Evolutionary conservation across 2,888 invertebrate genomes (phyloP), one percentile per base, ranked within the genome.

Genomic region (Alviniconcha strummeri): DNA sequence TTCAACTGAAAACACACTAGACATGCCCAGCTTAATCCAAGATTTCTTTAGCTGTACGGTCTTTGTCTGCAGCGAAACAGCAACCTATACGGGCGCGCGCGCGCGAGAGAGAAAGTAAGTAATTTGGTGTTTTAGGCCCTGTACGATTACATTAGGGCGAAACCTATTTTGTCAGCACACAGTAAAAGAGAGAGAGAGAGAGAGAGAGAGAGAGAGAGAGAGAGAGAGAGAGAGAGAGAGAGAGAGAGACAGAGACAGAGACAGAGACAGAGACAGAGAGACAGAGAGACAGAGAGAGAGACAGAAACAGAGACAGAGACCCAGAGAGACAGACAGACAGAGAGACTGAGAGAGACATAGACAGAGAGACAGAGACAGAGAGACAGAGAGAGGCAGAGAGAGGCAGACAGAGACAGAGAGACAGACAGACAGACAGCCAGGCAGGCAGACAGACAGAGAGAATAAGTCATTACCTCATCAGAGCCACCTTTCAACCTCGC

Each of bases 401-500:
- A 60, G 7, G 60, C 9, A 64, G 15, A 13, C 1, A 13, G 64
- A 64, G 15, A 64, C 64, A 9, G 9, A 15, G 64, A 64, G 15
- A 64, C 64, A 64, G 11, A 64, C 3, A 64, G 11, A 74, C 15
- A 54, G 7, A 74, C 15, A 74, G 13, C 6, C 74, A 36, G 36
- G 54, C 52, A 74, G 5, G 54, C 55, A 74, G 55, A 74, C 54
- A 11, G 36, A 36, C 36, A 36, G 36, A 36, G 36, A 36, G 36
- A 36, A 36, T 36, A 0, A 36, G 36, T 36, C 36, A 36, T 55
- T 8, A 78, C 78, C 64, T 64, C 78, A 15, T 78, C 77, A 57
- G 56, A 57, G 19, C 57, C n/a, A 4, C n/a, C 57, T 19, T 81
- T 81, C 56, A 71, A 11, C 60, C 57, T 81, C 15, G 72, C 81